phyloP scores from a whole-genome alignment of 2,113 vertebrate genomes.

The Bubo bubo region DNA sequence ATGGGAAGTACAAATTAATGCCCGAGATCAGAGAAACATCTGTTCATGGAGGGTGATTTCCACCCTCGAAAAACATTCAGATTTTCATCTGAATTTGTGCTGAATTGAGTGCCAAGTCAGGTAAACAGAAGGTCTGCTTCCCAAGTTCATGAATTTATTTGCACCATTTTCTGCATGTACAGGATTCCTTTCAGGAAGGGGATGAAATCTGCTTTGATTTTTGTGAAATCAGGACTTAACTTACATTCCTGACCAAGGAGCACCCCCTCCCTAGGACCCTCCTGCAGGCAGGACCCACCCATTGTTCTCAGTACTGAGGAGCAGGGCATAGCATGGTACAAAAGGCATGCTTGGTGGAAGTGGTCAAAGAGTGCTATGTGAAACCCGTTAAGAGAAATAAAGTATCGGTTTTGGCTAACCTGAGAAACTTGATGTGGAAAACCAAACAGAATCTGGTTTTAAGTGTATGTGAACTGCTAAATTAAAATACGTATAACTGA shows the following conservation, averaged over 20 bases:
- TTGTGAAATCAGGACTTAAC: not conserved
- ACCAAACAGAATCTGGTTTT: not conserved
- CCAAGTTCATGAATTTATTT: not conserved
- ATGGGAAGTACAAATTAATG: not conserved
- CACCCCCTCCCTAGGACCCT: not conserved
- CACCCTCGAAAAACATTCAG: not conserved
- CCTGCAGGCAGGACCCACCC: not conserved
- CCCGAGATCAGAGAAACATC: not conserved
- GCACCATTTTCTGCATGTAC: not conserved
- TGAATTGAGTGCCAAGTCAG: not conserved
- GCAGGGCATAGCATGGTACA: accelerated
- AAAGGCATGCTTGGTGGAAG: not conserved
- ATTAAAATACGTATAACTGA: not conserved
- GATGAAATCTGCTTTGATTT: not conserved
- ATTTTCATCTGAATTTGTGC: not conserved
- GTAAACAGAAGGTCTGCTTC: not conserved
- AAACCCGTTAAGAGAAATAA: not conserved
- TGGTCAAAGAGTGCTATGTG: not conserved
- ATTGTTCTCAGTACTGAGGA: not conserved
- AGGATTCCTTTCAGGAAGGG: not conserved
- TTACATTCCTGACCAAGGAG: not conserved
- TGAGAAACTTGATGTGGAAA: not conserved
- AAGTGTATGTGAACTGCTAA: not conserved
- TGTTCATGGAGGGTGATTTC: not conserved
- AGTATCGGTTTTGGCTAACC: not conserved